Percentiles rank a stretch among this genome's conserved stretches.
Conservation (phyloP, 1,140 invertebrate species). For the Drosophila mojavensis region DNA sequence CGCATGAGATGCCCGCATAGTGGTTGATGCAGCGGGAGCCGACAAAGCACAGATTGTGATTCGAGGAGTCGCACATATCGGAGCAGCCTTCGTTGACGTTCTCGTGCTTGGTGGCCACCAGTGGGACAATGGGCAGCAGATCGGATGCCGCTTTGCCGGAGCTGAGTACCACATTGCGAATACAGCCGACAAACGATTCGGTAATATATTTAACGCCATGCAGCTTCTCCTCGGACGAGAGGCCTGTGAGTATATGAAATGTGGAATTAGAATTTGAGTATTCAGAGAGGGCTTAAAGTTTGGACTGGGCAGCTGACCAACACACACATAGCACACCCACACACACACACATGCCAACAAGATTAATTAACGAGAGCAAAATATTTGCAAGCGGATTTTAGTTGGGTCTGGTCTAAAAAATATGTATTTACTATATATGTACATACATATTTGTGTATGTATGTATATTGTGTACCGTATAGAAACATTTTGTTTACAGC, state of each 20-base stretch:
- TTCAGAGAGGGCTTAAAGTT: slow-evolving; percentile 22
- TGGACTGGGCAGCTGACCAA: slow-evolving; percentile 29
- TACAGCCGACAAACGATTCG: slow-evolving; percentile 96
- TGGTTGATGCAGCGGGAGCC: slow-evolving; percentile 94
- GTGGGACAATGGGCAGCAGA: slow-evolving; percentile 90
- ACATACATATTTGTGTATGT: slow-evolving; percentile 11
- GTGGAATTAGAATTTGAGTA: slow-evolving; percentile 26
- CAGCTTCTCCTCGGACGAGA: slow-evolving; percentile 92
- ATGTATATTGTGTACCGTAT: slow-evolving; percentile 11
- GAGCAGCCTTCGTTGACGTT: slow-evolving; percentile 94
- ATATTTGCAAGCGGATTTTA: slow-evolving; percentile 72
- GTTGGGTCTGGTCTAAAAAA: slow-evolving; percentile 10
- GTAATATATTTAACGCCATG: slow-evolving; percentile 96
- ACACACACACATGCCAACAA: slow-evolving; percentile 36
- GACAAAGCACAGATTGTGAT: slow-evolving; percentile 92
- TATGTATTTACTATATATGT: slow-evolving; percentile 14
- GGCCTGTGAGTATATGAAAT: slow-evolving; percentile 85
- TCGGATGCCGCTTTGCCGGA: slow-evolving; percentile 93
- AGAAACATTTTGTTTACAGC: slow-evolving; percentile 70
- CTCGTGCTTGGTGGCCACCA: slow-evolving; percentile 93
- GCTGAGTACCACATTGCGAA: slow-evolving; percentile 92
- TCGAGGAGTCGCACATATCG: slow-evolving; percentile 90
- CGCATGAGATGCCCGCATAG: slow-evolving; percentile 93
- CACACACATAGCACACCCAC: slow-evolving; percentile 23
- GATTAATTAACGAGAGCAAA: slow-evolving; percentile 76